Conservation (phyloP, 2,113 vertebrate species). For the Barbus barbus region DNA sequence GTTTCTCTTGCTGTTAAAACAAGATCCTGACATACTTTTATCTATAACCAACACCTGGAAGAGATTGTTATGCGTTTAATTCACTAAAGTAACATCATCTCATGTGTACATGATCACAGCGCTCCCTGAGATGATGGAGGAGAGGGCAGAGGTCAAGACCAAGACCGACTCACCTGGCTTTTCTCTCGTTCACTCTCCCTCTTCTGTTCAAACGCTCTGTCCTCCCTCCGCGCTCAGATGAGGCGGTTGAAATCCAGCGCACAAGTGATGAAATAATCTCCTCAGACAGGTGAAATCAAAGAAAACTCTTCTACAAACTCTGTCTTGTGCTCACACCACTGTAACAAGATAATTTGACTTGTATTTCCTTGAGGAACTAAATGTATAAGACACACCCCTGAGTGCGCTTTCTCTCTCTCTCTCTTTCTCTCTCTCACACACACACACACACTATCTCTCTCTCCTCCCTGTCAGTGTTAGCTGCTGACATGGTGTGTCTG, state of each 20-base stretch:
- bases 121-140: conserved; percentile 1
- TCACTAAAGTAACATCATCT: neutral
- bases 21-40: neutral
- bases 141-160: conserved; percentile 48
- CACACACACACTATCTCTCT: too few species aligned
- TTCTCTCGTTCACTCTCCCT: conserved; percentile 64
- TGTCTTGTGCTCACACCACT: conserved; percentile 58
- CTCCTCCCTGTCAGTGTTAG: conserved; percentile 40
- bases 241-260: conserved; percentile 63
- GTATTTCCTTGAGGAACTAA: conserved; percentile 83
- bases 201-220: conserved; percentile 59
- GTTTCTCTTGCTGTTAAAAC: neutral
- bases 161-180: conserved; percentile 67
- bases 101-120: neutral
- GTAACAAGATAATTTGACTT: conserved; percentile 75
- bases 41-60: neutral
- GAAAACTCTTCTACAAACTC: conserved; percentile 53
- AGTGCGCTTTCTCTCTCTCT: conserved; percentile 55
- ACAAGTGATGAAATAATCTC: conserved; percentile 52
- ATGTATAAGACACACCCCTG: conserved; percentile 79
- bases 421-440: conserved; percentile 50
- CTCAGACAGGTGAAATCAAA: conserved; percentile 51
- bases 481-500: conserved; percentile 71
- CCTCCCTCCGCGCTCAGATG: conserved; percentile 47
- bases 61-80: neutral